Base-by-base conservation (phyloP, 1,140 invertebrate species). In the Drosophila seguyi region DNA sequence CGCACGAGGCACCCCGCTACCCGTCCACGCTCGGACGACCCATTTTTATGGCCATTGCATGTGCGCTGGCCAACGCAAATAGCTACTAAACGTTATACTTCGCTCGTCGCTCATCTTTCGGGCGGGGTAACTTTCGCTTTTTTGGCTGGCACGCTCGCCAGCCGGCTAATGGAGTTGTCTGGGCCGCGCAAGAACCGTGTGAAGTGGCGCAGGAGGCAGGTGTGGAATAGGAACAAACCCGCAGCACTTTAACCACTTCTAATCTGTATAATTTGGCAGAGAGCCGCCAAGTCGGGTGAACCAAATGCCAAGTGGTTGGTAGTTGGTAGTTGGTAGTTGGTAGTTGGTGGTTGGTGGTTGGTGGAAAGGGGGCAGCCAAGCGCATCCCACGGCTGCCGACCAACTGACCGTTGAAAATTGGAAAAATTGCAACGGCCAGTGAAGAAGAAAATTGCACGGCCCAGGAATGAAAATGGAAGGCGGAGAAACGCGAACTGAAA, bases 391-490 rank as follows among this genome's bases (percentile, higher is more conserved):
- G 69, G 63, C 74, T 72, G 80, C 71, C 83, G 81, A 53, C 81
- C 90, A 91, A 92, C 90, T 90, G 85, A 90, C 85, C 90, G 90
- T 91, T 73, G 85, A 91, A 86, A 91, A 91, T 91, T 91, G 90
- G 66, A 67, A 91, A 91, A 91, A 91, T 86, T 73, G 82, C 85
- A 90, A 79, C 85, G 68, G 81, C 82, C 82, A 91, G 56, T 91
- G 90, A 91, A 90, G 90, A 91, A 90, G 90, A 91, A 91, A 91
- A 91, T 91, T 91, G 90, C 83, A 83, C 59, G 58, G 74, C 58
- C 71, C 56, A 48, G 62, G 66, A 18, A 52, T 61, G 73, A 50
- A 55, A 38, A 55, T 25, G 14, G 34, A 25, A 55, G 44, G 48
- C 29, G 36, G 67, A 72, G 69, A 72, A 90, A 88, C 66, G 69